Conservation (phyloP, 1,140 invertebrate genomes). For the Portunus trituberculatus region DNA sequence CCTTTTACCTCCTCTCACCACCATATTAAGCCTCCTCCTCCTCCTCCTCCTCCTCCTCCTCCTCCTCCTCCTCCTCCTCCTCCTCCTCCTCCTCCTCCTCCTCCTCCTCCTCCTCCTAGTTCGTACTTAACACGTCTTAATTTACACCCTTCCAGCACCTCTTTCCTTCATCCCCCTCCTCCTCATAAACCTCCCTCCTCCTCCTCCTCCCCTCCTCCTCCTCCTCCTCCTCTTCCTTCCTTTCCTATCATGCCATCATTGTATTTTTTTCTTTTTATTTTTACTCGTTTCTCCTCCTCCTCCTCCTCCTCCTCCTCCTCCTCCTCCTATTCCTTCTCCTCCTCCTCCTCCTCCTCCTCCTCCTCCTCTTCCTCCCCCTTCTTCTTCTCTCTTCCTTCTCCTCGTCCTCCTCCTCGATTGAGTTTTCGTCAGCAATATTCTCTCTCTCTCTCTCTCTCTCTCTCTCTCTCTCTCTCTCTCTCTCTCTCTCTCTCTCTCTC, state of each 20-base stretch:
- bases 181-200: background rate
- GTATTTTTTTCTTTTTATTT: background rate
- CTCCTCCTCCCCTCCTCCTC: background rate
- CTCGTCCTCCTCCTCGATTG: background rate
- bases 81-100: background rate
- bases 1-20: background rate
- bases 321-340: background rate
- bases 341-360: background rate
- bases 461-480: background rate
- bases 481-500: background rate
- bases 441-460: background rate
- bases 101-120: background rate
- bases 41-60: constrained; percentile 8
- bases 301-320: constrained; percentile 26
- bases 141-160: background rate
- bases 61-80: constrained; percentile 6
- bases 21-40: background rate
- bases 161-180: background rate
- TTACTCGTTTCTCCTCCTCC: background rate
- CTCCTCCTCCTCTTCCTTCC: background rate
- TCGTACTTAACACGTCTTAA: background rate
- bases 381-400: background rate
- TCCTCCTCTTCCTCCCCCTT: background rate
- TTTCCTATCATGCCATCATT: background rate
- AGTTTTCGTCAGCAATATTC: background rate